These are phyloP conservation scores for Thalassarche chlororhynchos DNA, from an alignment of 2,113 vertebrate species.

Conservation along the genomic window DNA sequence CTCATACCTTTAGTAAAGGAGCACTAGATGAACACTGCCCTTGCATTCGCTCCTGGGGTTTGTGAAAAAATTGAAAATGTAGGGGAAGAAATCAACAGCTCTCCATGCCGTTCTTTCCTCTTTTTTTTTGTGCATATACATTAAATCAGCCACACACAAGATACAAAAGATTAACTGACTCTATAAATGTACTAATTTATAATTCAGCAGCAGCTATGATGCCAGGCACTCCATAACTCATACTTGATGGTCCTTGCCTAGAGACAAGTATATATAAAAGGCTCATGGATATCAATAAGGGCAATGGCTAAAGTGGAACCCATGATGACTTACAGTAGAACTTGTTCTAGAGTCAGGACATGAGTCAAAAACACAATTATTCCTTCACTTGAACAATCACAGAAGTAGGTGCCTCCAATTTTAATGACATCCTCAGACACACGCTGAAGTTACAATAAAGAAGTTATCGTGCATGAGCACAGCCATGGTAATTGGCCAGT, in stretches of 20 bases:
- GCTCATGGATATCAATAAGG: not conserved
- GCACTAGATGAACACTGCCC: no score
- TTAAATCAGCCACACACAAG: not conserved
- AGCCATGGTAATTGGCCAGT: not conserved
- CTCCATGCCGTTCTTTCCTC: no score
- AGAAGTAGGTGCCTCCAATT: not conserved
- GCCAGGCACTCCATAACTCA: not conserved
- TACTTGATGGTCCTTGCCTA: not conserved
- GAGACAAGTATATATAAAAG: not conserved
- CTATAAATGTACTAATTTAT: not conserved
- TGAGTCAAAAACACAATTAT: not conserved
- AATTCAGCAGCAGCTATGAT: slow-evolving; percentile 3
- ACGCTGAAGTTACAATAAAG: not conserved
- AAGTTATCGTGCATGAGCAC: not conserved
- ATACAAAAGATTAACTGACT: not conserved
- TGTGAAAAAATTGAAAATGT: no score
- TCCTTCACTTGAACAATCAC: not conserved
- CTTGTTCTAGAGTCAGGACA: not conserved
- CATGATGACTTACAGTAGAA: not conserved
- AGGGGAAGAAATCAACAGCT: no score
- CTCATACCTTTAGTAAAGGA: no score
- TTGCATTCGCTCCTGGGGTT: no score
- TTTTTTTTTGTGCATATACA: not conserved
- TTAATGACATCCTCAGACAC: not conserved
- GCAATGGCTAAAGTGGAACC: not conserved